Evolutionary conservation across 2,113 vertebrate genomes (phyloP).

Genomic region (Perccottus glenii): DNA sequence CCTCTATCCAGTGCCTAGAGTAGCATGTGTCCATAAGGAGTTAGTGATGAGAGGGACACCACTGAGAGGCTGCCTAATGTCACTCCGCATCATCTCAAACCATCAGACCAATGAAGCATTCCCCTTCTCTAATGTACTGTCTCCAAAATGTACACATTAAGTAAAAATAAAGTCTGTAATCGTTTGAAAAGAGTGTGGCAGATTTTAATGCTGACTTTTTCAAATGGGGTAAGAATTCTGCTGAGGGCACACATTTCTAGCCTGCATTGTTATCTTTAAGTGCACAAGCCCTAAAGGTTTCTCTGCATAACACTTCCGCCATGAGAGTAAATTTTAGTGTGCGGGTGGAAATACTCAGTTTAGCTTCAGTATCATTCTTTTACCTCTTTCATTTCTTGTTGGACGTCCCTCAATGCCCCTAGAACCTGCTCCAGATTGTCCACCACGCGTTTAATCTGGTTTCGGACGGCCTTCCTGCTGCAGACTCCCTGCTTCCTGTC

Average conservation of each 20-base stretch:
- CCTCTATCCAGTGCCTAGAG: conserved; percentile 65
- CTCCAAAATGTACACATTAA: conserved; percentile 15
- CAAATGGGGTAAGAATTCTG: conserved; percentile 53
- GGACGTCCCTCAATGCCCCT: conserved; percentile 77
- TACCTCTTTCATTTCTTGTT: conserved; percentile 86
- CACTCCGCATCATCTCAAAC: conserved; percentile 56
- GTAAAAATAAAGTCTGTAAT: conserved; percentile 3
- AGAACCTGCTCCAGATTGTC: conserved; percentile 81
- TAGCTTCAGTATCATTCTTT: conserved; percentile 11
- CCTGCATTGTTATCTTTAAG: conserved; percentile 40
- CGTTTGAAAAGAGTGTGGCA: conserved; percentile 27
- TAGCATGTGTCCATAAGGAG: conserved; percentile 64
- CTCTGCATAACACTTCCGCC: conserved; percentile 31
- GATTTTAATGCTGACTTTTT: conserved; percentile 56
- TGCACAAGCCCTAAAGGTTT: conserved; percentile 38
- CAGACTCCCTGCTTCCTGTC: conserved; percentile 39
- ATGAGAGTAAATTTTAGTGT: conserved; percentile 21
- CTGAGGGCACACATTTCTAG: conserved; percentile 50
- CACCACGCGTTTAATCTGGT: conserved; percentile 79
- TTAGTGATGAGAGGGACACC: conserved; percentile 25
- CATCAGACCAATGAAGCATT: conserved; percentile 67
- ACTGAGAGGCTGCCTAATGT: conserved; percentile 46
- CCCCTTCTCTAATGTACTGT: conserved; percentile 37
- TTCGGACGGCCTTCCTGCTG: conserved; percentile 68
- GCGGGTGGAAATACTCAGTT: conserved; percentile 24